Conservation (phyloP, 2,113 vertebrate genomes). For the Salminus brasiliensis region DNA sequence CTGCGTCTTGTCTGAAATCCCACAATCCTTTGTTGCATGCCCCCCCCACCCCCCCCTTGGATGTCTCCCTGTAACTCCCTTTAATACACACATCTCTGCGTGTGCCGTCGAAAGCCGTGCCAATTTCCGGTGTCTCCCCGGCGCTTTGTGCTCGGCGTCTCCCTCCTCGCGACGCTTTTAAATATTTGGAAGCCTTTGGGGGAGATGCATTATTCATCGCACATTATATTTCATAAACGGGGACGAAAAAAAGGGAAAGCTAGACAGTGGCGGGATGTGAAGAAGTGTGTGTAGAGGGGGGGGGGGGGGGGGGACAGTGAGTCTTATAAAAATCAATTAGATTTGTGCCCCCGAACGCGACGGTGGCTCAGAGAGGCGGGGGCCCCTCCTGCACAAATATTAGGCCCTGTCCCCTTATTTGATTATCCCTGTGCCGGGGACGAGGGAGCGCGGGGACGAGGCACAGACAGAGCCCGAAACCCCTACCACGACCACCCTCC, state of each 20-base stretch:
- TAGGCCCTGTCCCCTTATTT: conserved; percentile 25
- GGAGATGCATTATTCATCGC: conserved; percentile 58
- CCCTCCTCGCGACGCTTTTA: conserved; percentile 39
- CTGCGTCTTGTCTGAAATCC: conserved; percentile 23
- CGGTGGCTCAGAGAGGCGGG: conserved; percentile 24
- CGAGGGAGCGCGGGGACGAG: conserved; percentile 10
- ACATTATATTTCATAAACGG: conserved; percentile 55
- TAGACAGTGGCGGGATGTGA: conserved; percentile 37
- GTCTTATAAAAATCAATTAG: conserved; percentile 57
- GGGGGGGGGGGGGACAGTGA: not conserved
- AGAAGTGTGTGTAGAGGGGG: too few species aligned
- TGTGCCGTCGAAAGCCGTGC: conserved; percentile 40
- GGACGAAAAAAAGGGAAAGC: conserved; percentile 41
- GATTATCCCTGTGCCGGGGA: conserved; percentile 33
- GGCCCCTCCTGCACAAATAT: conserved; percentile 30
- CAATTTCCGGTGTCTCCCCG: conserved; percentile 53
- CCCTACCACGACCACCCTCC: conserved; percentile 4
- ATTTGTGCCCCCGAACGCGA: conserved; percentile 52
- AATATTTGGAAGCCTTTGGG: conserved; percentile 60
- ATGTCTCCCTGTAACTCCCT: conserved; percentile 17
- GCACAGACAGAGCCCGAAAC: not conserved
- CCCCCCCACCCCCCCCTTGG: conserved; percentile 39
- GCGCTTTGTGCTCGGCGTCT: conserved; percentile 41
- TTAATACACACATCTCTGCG: conserved; percentile 36
- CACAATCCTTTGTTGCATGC: conserved; percentile 41